Evolutionary conservation across 2,888 invertebrate species (phyloP).

Genomic region (Sabatieria punctata): DNA sequence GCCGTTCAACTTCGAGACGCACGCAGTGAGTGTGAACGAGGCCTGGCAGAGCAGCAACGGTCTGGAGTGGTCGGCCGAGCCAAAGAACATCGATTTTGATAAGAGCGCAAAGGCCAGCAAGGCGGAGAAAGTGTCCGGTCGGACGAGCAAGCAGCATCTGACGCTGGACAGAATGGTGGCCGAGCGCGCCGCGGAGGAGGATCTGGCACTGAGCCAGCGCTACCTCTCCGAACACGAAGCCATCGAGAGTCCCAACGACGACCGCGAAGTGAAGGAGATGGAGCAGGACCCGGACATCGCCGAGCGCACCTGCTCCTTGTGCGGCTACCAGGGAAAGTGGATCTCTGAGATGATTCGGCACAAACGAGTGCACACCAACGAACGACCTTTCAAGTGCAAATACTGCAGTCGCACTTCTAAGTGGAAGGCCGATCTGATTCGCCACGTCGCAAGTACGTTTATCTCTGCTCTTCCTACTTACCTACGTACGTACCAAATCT

Average conservation of each 20-base stretch:
- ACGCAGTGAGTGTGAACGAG: conserved; percentile 7
- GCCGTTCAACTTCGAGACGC: conserved; percentile 2
- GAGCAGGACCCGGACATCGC: conserved; percentile 29
- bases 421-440: conserved; percentile 39
- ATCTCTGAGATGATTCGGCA: conserved; percentile 38
- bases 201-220: conserved; percentile 16
- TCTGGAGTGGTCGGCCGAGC: neutral
- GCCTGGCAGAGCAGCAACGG: too few species aligned
- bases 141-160: neutral
- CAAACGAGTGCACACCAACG: conserved; percentile 34
- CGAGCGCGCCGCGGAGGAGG: conserved; percentile 19
- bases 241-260: conserved; percentile 28
- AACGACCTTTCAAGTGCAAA: conserved; percentile 37
- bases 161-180: conserved; percentile 27
- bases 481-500: too few species aligned
- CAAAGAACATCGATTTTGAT: too few species aligned
- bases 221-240: conserved; percentile 28
- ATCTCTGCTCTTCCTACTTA: too few species aligned
- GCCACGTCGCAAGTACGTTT: conserved; percentile 35
- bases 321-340: conserved; percentile 33
- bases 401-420: conserved; percentile 37
- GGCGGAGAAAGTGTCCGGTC: conserved; percentile 16
- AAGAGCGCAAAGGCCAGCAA: conserved; percentile 21
- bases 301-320: conserved; percentile 27
- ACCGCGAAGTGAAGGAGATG: conserved; percentile 23